Evolutionary conservation across 2,888 invertebrate species (phyloP).

Genomic region (Ophion slaviceki): DNA sequence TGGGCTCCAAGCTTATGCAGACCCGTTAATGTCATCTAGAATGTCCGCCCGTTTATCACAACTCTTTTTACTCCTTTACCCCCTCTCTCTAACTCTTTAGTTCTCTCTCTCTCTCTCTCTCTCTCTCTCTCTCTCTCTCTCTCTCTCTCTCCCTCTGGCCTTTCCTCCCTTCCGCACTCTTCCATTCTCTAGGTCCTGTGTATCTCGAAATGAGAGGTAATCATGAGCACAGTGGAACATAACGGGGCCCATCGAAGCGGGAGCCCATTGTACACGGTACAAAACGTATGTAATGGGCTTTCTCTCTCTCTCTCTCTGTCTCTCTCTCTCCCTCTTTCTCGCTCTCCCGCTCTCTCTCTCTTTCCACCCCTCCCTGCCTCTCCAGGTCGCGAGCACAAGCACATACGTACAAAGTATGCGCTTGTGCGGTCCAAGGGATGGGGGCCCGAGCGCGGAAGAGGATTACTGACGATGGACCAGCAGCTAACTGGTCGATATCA

Average conservation of each 20-base stretch:
- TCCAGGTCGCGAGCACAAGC: conserved; percentile 7
- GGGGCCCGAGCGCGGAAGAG: conserved; percentile 17
- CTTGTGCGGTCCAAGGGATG: conserved; percentile 11
- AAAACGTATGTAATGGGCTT: conserved; percentile 48
- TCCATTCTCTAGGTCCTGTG: conserved; percentile 13
- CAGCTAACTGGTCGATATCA: conserved; percentile 62
- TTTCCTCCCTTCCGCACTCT: conserved; percentile 3
- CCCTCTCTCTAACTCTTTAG: background rate
- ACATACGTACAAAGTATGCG: conserved; percentile 25
- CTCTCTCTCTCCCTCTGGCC: conserved; percentile 12
- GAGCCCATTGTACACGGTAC: conserved; percentile 44
- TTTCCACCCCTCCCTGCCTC: conserved; percentile 13
- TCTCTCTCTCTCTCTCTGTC: background rate
- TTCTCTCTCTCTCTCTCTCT: conserved; percentile 8
- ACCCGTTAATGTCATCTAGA: background rate
- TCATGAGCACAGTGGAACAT: conserved; percentile 43
- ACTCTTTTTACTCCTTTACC: background rate
- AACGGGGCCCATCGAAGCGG: conserved; percentile 53
- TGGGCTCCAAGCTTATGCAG: background rate
- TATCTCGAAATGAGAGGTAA: conserved; percentile 56
- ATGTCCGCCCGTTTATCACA: background rate
- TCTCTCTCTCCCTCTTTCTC: conserved; percentile 10
- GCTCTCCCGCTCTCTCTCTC: conserved; percentile 9
- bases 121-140: conserved; percentile 8
- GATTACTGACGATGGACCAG: conserved; percentile 53